phyloP scores from a whole-genome alignment of 2,113 vertebrate genomes.

The Mungos mungo region DNA sequence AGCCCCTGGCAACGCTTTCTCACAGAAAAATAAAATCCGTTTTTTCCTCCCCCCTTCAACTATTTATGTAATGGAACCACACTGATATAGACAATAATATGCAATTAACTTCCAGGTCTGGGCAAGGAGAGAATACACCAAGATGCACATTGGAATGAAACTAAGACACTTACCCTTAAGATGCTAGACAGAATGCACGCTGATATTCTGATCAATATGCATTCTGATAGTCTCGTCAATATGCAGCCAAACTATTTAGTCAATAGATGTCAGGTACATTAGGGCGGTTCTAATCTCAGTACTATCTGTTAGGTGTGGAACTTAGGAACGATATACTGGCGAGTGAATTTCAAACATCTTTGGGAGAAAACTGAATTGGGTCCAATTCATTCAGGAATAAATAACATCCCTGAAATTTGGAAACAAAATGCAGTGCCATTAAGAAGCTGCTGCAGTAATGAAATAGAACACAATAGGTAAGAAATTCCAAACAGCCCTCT shows the following conservation, averaged over 20 bases:
- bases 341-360: slow-evolving; percentile 37
- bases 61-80: neutral
- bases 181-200: neutral
- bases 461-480: neutral
- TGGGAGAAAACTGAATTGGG: neutral
- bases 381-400: neutral
- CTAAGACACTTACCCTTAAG: neutral
- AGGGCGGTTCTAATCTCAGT: neutral
- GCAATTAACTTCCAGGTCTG: neutral
- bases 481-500: neutral
- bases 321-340: neutral
- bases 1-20: slow-evolving; percentile 1
- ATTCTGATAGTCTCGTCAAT: neutral
- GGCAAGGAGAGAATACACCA: neutral
- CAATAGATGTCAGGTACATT: neutral
- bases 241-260: neutral
- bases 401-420: neutral
- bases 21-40: slow-evolving; percentile 42
- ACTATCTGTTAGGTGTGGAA: neutral
- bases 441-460: neutral
- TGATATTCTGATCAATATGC: neutral
- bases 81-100: slow-evolving; percentile 11
- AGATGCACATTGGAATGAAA: slow-evolving; percentile 46
- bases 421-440: neutral
- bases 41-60: neutral